Base-by-base conservation (phyloP, 1,140 invertebrate species). In the Ephestia elutella region DNA sequence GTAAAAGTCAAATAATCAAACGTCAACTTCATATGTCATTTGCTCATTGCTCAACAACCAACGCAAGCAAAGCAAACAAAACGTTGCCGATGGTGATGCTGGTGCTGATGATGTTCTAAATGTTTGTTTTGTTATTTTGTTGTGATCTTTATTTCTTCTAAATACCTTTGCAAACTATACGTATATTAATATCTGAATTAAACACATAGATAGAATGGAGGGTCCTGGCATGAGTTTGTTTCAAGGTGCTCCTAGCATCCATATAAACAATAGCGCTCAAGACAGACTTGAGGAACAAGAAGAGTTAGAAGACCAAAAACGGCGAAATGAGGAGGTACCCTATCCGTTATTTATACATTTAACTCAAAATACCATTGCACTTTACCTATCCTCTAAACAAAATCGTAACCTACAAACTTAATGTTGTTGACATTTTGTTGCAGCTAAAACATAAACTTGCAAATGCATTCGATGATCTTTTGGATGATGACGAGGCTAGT, bases 221-320 rank as follows among this genome's bases (percentile, higher is more conserved):
- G 89, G 80, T 17, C 90, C 90, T 4, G 91, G 91, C 20, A 84
- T 91, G 73, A 92, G 91, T 78, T 73, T 92, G 54, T 92, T 92
- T 66, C 89, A 91, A 79, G 91, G 90, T 20, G 89, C 80, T 19
- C 87, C 87, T 7, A 89, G 89, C 57, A 88, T 91, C 49, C 89
- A 91, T 59, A 82, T 92, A 59, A 90, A 91, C 66, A 90, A 89
- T 53, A 90, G 87, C 65, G 73, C 84, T 54, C 90, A 90, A 64
- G 82, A 89, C 25, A 80, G 88, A 62, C 87, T 91, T 57, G 90
- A 92, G 59, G 90, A 87, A 60, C 83, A 92, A 61, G 91, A 92
- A 67, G 90, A 87, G 49, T 56, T 91, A 1, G 90, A 91, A 74
- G 91, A 92, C 73, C 89, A 91, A 70, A 91, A 89, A 69, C 80